phyloP scores from a whole-genome alignment of 2,888 invertebrate species.

The Tipula unca region DNA sequence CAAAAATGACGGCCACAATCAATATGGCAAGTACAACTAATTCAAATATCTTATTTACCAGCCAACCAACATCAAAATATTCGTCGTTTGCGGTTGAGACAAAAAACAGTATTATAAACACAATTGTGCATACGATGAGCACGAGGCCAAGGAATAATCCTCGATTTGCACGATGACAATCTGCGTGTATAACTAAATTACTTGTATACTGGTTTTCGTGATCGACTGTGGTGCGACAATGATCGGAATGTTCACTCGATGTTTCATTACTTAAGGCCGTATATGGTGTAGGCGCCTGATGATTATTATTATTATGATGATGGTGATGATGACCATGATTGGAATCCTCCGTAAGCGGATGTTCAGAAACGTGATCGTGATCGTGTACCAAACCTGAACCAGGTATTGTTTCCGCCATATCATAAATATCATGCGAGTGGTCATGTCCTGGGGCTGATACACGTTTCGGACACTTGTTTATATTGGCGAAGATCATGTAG shows the following conservation, averaged over 20 bases:
- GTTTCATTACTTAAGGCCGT: background rate
- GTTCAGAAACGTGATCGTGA: conserved; percentile 32
- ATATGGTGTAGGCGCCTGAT: background rate
- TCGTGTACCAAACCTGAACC: conserved; percentile 33
- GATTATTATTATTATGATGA: too few relatives aligned
- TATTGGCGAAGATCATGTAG: conserved; percentile 66
- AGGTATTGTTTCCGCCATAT: background rate
- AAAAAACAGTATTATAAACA: conserved; percentile 53
- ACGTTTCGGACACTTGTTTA: conserved; percentile 49
- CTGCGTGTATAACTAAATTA: conserved; percentile 56
- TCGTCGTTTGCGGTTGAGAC: conserved; percentile 48
- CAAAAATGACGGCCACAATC: conserved; percentile 50
- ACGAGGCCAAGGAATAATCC: conserved; percentile 54
- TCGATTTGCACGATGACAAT: conserved; percentile 68
- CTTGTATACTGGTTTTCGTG: conserved; percentile 46
- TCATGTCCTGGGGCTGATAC: conserved; percentile 22
- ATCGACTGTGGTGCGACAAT: conserved; percentile 32
- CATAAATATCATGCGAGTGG: background rate
- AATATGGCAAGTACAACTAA: conserved; percentile 48
- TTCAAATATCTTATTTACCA: conserved; percentile 47
- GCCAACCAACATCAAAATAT: conserved; percentile 44
- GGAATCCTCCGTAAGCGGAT: conserved; percentile 23
- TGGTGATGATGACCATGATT: background rate
- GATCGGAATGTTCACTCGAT: conserved; percentile 18
- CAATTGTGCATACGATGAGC: conserved; percentile 47